Evolutionary conservation across 2,797 vertebrate species (phyloP), one percentile per base, ranked within the genome.

Genomic region (Anniella stebbinsi): DNA sequence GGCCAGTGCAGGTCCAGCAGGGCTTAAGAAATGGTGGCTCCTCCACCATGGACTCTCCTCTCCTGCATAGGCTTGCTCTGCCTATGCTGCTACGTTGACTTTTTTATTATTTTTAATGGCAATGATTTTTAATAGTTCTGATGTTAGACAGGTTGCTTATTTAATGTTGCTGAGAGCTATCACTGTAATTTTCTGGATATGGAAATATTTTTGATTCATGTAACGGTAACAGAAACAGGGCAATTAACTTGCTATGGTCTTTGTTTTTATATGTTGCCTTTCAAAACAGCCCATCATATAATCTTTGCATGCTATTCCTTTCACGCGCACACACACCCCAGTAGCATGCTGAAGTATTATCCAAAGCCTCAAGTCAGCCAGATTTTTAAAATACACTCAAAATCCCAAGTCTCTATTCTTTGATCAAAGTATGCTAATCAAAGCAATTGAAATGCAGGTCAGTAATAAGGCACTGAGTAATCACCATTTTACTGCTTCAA

Each of bases 261-360:
- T n/a, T 89, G 66, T 15, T 91, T 94, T 87, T 80, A 91, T 38
- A 86, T 78, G 41, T 8, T 73, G 63, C 66, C 25, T 86, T 51
- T 76, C 84, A 86, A 75, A 75, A 73, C 25, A 33, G 36, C 51
- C 38, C 70, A 41, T 36, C 33, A 23, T 63, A 25, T 38, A 36
- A 17, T 60, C 21, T 75, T 67, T 67, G 21, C 17, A 67, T 28
- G 60, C 11, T 81, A 38, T 73, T 30, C 75, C 28, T 75, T 36
- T 72, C 30, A 45, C 38, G n/a, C 4, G 45, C 76, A 36, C 60
- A 86, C 18, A 15, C 13, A 41, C 66, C 38, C 25, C 3, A 63
- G 57, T 51, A 54, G 0, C 12, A 3, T 82, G 89, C 77, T 89
- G 83, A 93, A 92, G 80, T 81, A 88, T 86, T 2, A 73, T 57